Percentiles rank a stretch among this genome's conserved stretches.
Conservation (phyloP, 1,140 invertebrate species). For the Anastatus disparis region DNA sequence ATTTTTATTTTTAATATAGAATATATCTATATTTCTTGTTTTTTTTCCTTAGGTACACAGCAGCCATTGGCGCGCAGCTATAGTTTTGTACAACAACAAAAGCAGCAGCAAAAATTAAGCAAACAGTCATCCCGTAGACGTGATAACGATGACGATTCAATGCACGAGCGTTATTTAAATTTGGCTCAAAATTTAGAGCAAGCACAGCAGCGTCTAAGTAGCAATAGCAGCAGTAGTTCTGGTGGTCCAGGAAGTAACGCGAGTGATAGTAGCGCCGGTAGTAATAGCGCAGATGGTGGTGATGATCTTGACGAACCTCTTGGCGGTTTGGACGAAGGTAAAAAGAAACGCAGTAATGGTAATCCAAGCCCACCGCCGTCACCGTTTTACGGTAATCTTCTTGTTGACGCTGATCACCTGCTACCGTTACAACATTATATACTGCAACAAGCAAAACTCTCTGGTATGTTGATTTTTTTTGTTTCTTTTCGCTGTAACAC, state of each 20-base stretch:
- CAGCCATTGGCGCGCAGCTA: conserved; percentile 74
- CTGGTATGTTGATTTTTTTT: conserved; percentile 64
- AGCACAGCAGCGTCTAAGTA: conserved; percentile 56
- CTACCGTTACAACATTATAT: conserved; percentile 89
- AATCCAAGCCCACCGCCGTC: conserved; percentile 64
- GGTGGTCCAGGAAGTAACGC: conserved; percentile 58
- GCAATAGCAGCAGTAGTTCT: conserved; percentile 60
- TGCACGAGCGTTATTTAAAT: conserved; percentile 86
- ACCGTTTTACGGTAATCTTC: conserved; percentile 60
- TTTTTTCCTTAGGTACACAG: conserved; percentile 45
- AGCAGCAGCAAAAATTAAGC: conserved; percentile 64
- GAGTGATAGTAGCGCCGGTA: conserved; percentile 57
- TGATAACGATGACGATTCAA: conserved; percentile 76
- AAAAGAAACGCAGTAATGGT: conserved; percentile 63
- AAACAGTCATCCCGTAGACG: conserved; percentile 64
- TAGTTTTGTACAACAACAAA: conserved; percentile 77
- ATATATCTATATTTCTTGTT: too few species aligned
- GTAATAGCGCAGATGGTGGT: conserved; percentile 56
- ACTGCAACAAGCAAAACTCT: conserved; percentile 83
- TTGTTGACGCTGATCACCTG: conserved; percentile 72
- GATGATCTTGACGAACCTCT: conserved; percentile 40
- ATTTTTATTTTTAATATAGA: too few species aligned
- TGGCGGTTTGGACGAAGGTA: conserved; percentile 47
- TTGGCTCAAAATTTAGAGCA: conserved; percentile 58
- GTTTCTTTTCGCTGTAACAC: not conserved